Evolutionary conservation across 2,797 vertebrate species (phyloP).

Genomic region (Sarcophilus harrisii): DNA sequence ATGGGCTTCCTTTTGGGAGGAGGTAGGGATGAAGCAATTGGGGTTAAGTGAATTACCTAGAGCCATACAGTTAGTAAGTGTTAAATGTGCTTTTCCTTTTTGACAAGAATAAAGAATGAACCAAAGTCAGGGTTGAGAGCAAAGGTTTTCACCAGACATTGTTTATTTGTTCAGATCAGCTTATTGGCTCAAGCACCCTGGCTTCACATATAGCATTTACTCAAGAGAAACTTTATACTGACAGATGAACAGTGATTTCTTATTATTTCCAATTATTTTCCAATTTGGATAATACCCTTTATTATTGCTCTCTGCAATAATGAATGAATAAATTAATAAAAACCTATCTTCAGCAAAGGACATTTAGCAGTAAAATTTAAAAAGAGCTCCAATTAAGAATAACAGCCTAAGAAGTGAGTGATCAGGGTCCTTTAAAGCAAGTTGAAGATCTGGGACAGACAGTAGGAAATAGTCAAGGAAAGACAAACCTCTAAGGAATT

Average conservation of each 20-base stretch:
- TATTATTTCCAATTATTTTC: constrained; percentile 83
- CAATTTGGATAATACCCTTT: constrained; percentile 82
- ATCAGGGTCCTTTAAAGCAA: constrained; percentile 77
- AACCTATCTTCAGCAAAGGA: constrained; percentile 78
- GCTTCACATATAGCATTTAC: background rate
- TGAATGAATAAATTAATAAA: constrained; percentile 78
- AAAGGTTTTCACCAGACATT: background rate
- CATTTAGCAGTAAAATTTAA: constrained; percentile 84
- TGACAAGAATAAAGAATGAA: background rate
- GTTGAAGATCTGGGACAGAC: constrained; percentile 54
- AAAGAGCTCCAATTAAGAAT: constrained; percentile 82
- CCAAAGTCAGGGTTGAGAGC: background rate
- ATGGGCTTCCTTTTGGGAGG: no score
- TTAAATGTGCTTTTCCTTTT: background rate
- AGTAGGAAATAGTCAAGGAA: constrained; percentile 59
- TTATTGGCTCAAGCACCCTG: background rate
- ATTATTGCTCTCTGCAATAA: constrained; percentile 82
- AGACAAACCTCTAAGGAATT: constrained; percentile 26
- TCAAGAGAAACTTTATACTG: constrained; percentile 8
- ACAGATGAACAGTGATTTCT: constrained; percentile 74
- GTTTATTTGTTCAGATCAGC: background rate
- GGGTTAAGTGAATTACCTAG: no score
- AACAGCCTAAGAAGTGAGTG: constrained; percentile 71
- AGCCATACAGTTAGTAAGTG: no score
- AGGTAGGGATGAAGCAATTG: no score